phyloP scores from a whole-genome alignment of 1,140 invertebrate genomes.

The Lordiphosa collinella region DNA sequence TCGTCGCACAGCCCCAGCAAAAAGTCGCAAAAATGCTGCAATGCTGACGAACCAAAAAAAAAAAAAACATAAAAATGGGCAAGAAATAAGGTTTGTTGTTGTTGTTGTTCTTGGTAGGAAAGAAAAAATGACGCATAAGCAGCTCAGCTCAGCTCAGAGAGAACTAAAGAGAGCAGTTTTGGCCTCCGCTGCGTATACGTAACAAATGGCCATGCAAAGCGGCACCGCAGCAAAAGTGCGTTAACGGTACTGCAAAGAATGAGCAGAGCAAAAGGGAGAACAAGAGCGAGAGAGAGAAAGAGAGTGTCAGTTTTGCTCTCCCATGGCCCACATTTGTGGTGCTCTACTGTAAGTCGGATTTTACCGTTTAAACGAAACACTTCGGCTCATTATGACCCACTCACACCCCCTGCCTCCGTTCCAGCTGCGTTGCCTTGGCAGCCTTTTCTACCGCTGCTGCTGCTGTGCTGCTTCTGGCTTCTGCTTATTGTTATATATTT shows the following conservation, averaged over 20 bases:
- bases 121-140: slow-evolving; percentile 53
- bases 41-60: slow-evolving; percentile 53
- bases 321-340: slow-evolving; percentile 63
- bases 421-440: slow-evolving; percentile 38
- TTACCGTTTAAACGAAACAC: slow-evolving; percentile 38
- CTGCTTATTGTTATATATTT: slow-evolving; percentile 67
- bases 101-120: slow-evolving; percentile 42
- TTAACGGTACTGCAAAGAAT: slow-evolving; percentile 68
- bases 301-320: too few relatives aligned
- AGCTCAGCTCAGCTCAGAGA: slow-evolving; percentile 21
- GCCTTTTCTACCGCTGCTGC: slow-evolving; percentile 18
- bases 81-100: slow-evolving; percentile 45
- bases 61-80: slow-evolving; percentile 34
- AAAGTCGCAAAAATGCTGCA: slow-evolving; percentile 60
- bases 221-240: slow-evolving; percentile 43
- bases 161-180: slow-evolving; percentile 15
- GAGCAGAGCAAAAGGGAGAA: slow-evolving; percentile 54
- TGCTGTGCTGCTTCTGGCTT: too few relatives aligned
- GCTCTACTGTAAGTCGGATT: slow-evolving; percentile 47
- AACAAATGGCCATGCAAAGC: slow-evolving; percentile 66
- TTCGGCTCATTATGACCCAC: slow-evolving; percentile 33
- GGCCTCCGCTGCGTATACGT: slow-evolving; percentile 30
- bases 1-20: slow-evolving; percentile 31
- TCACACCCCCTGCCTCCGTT: background rate
- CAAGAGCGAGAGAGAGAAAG: slow-evolving; percentile 10